phyloP scores from a whole-genome alignment of 2,888 invertebrate species.

The Mythimna pallens region DNA sequence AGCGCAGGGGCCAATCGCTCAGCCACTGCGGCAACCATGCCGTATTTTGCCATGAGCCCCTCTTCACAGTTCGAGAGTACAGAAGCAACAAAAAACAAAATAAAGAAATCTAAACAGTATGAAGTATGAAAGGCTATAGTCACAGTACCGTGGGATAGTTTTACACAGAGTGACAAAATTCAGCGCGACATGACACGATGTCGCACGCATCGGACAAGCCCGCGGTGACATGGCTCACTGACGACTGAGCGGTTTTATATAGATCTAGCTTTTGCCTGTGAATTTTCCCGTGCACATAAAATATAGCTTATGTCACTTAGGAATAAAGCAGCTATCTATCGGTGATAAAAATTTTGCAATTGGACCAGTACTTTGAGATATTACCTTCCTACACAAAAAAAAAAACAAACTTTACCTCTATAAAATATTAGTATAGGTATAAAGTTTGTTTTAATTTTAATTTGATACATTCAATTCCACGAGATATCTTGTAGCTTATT shows the following conservation, averaged over 20 bases:
- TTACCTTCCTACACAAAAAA: no score
- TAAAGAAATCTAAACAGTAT: constrained; percentile 57
- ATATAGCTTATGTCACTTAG: no score
- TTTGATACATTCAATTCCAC: neutral
- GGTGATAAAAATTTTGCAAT: no score
- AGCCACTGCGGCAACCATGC: no score
- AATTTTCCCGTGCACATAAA: no score
- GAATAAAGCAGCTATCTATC: no score
- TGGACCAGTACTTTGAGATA: neutral
- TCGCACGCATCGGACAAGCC: constrained; percentile 58
- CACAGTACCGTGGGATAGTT: constrained; percentile 49
- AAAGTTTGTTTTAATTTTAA: neutral
- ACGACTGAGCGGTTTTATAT: constrained; percentile 8
- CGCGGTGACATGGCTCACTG: constrained; percentile 50
- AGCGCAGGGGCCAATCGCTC: no score
- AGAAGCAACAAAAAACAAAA: constrained; percentile 8
- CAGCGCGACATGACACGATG: constrained; percentile 69
- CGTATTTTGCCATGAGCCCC: no score
- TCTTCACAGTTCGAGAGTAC: no score
- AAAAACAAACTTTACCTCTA: no score
- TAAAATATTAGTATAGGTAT: neutral
- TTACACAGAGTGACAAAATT: constrained; percentile 64
- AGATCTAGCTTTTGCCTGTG: no score
- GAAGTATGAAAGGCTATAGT: constrained; percentile 63
- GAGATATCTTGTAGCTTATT: no score